Evolutionary conservation across 2,113 vertebrate species (phyloP).

Genomic region (Meriones unguiculatus): DNA sequence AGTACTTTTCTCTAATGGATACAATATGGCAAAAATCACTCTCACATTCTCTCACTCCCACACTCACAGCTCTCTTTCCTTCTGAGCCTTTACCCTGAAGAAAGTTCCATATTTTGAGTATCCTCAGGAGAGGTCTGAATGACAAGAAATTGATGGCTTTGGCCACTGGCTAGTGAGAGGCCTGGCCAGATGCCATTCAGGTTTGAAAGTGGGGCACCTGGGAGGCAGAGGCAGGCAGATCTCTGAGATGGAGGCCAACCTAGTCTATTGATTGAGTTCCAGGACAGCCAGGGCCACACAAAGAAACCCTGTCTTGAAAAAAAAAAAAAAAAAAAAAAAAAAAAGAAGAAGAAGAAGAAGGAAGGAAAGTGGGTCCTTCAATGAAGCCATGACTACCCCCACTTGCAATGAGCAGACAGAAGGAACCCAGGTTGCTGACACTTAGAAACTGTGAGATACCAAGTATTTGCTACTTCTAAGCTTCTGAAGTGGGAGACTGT

Average conservation of each 20-base stretch:
- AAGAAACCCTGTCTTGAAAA: not conserved
- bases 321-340: not conserved
- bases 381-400: not conserved
- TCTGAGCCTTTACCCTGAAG: not conserved
- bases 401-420: not conserved
- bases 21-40: constrained; percentile 28
- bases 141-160: constrained; percentile 19
- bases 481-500: not conserved
- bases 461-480: constrained; percentile 12
- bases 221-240: not conserved
- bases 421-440: not conserved
- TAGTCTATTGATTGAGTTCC: not conserved
- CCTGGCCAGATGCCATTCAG: not conserved
- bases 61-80: not conserved
- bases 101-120: not conserved
- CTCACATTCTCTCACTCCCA: too few species aligned
- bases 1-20: constrained; percentile 3
- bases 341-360: too few species aligned
- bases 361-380: not conserved
- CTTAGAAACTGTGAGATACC: not conserved
- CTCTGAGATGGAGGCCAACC: not conserved
- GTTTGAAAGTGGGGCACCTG: not conserved
- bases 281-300: not conserved
- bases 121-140: not conserved
- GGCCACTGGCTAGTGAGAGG: not conserved